Evolutionary conservation across 1,140 invertebrate genomes (phyloP).

Genomic region (Drosophila persimilis): DNA sequence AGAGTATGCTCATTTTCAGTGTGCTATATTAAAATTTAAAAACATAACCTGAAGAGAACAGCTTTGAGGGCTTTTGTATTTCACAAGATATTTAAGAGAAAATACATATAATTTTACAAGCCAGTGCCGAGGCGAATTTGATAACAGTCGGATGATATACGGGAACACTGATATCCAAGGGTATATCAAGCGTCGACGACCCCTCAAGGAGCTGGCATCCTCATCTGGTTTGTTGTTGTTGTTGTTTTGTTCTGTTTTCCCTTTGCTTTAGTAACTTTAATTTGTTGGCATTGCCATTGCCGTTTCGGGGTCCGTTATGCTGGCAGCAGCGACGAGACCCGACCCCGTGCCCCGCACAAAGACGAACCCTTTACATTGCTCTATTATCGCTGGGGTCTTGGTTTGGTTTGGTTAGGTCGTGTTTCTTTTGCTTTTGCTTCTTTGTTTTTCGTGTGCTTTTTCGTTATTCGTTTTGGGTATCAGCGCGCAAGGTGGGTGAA

Average conservation of each 20-base stretch:
- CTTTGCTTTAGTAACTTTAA: constrained; percentile 73
- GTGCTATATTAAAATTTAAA: no score
- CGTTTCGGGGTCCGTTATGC: constrained; percentile 58
- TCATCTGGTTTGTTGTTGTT: constrained; percentile 6
- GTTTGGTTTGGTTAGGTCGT: constrained; percentile 35
- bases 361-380: constrained; percentile 38
- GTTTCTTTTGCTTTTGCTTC: constrained; percentile 23
- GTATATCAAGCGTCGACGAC: no score
- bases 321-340: constrained; percentile 2
- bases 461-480: not conserved
- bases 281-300: constrained; percentile 72
- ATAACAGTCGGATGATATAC: no score
- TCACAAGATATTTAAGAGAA: no score
- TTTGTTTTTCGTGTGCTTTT: constrained; percentile 6
- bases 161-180: no score
- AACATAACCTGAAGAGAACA: no score
- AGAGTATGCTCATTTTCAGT: no score
- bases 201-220: no score
- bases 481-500: no score
- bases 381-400: constrained; percentile 32
- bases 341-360: not conserved
- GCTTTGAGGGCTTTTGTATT: no score
- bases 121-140: no score
- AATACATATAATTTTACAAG: not conserved
- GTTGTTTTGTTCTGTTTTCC: constrained; percentile 33